Conservation (phyloP, 2,888 invertebrate genomes). For the Lottia gigantea region DNA sequence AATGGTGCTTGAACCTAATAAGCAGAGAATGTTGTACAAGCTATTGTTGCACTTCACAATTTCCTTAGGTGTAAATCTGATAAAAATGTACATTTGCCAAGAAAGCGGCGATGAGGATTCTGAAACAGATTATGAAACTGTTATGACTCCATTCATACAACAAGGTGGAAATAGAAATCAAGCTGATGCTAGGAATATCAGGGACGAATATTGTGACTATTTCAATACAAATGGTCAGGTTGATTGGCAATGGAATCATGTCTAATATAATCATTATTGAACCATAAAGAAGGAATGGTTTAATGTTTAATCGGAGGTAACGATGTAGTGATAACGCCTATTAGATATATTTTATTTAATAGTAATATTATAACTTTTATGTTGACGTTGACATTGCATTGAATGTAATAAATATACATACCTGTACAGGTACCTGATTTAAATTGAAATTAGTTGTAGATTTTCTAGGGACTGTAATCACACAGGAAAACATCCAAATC, state of each 20-base stretch:
- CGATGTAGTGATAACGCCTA: too few species aligned
- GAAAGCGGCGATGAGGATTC: constrained; percentile 16
- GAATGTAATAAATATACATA: background rate
- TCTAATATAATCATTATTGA: too few species aligned
- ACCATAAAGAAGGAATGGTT: too few species aligned
- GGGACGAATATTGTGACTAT: constrained; percentile 3
- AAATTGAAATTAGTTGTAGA: constrained; percentile 12
- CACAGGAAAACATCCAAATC: background rate
- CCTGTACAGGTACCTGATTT: constrained; percentile 5
- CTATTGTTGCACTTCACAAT: constrained; percentile 23
- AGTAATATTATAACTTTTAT: too few species aligned
- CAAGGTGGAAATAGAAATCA: background rate
- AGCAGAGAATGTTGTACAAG: constrained; percentile 16
- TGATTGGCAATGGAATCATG: constrained; percentile 16
- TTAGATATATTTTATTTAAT: too few species aligned
- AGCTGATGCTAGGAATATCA: background rate
- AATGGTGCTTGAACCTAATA: constrained; percentile 20
- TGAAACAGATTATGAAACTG: constrained; percentile 3
- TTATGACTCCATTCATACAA: background rate
- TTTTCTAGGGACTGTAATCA: constrained; percentile 11
- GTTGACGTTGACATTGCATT: too few species aligned
- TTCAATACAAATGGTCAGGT: constrained; percentile 5
- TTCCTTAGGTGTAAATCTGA: constrained; percentile 14
- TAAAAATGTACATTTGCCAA: constrained; percentile 10
- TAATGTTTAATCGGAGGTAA: too few species aligned